Evolutionary conservation across 2,888 invertebrate species (phyloP), one percentile per base, ranked within the genome.

Genomic region (Spodoptera littoralis): DNA sequence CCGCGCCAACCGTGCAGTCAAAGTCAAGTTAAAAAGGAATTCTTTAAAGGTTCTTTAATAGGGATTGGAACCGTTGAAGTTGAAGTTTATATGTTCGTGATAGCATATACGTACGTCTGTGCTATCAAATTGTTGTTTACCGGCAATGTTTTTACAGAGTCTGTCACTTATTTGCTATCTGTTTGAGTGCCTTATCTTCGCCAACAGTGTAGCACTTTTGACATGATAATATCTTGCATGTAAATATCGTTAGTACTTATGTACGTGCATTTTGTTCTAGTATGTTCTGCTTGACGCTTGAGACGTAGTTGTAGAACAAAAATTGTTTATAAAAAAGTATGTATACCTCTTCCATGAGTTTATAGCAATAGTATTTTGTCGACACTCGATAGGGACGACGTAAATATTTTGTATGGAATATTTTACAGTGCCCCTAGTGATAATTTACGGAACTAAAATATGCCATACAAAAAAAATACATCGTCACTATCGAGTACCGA

Each of bases 161-260:
- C 56, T 73, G 68, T 64, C 78, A 64, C 52, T 62, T 67, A 66
- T 64, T 53, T 65, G 52, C 52, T 73, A 70, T 72, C 68, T 72
- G 45, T 67, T 58, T 56, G 58, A 36, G 49, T 48, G n/a, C 48
- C 22, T 68, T 74, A 76, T 74, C 73, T 57, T 45, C 12, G 3
- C 36, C 41, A 36, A 50, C 55, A 42, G 41, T 56, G 51, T 49
- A 53, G 55, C 30, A 56, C 49, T 59, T 59, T 75, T 75, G 41
- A 44, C 41, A 55, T 52, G 48, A 47, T 36, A 36, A 36, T 75
- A 70, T 60, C 60, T 72, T 70, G n/a, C 53, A 70, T 60, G 59
- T 59, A 74, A 71, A 72, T 70, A 64, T 59, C 58, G 43, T 18
- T 18, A 2, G 18, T 70, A 64, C 44, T 53, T 13, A 48, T 30